These are phyloP conservation scores for Sylvilagus bachmani DNA, from an alignment of 2,113 vertebrate genomes.

Conservation along the genomic window DNA sequence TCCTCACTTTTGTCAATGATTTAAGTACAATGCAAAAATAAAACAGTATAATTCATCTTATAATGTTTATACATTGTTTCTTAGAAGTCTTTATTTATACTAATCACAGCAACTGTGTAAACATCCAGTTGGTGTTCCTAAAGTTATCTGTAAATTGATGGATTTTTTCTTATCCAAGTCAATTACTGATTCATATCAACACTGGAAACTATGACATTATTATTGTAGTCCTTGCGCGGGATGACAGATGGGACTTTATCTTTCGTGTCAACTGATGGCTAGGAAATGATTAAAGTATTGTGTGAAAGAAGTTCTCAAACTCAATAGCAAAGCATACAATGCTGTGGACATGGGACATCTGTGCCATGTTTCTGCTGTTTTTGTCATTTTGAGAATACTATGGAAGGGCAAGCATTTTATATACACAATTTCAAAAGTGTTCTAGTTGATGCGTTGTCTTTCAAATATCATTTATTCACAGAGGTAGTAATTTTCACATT, in stretches of 20 bases:
- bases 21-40: conserved; percentile 45
- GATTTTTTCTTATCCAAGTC: conserved; percentile 6
- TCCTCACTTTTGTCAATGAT: background rate
- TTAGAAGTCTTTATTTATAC: background rate
- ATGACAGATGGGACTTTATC: background rate
- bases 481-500: background rate
- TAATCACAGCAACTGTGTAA: conserved; percentile 21
- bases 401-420: background rate
- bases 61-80: conserved; percentile 33
- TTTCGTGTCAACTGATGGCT: background rate
- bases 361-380: background rate
- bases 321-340: background rate
- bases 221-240: background rate
- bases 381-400: background rate
- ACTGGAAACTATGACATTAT: background rate
- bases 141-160: background rate
- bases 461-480: conserved; percentile 27
- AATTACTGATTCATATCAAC: background rate
- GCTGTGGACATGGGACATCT: background rate
- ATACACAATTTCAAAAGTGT: background rate
- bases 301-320: background rate
- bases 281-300: background rate
- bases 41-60: conserved; percentile 39
- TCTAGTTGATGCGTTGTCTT: background rate
- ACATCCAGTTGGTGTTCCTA: background rate